These are phyloP conservation scores for Urechis unicinctus DNA, from an alignment of 2,888 invertebrate species.

Conservation along the genomic window DNA sequence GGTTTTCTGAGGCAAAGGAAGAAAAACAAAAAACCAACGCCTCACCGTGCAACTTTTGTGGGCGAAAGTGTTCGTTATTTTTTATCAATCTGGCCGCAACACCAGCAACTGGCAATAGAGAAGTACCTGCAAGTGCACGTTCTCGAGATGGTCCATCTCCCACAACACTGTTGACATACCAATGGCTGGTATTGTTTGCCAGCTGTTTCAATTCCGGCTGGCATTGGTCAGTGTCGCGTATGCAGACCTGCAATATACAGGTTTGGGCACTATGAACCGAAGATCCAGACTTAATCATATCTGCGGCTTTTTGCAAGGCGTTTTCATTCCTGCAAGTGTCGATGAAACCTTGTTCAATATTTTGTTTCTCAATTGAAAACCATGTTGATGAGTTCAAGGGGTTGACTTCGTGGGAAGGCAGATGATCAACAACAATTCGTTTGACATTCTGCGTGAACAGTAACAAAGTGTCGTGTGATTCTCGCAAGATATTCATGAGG, in stretches of 20 bases:
- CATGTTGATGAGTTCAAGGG: not conserved
- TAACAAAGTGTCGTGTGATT: constrained; percentile 27
- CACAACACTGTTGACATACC: constrained; percentile 13
- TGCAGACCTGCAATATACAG: constrained; percentile 5
- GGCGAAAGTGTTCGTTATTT: constrained; percentile 2
- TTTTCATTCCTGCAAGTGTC: too few species aligned
- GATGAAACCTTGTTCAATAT: too few species aligned
- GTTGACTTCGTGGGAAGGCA: constrained; percentile 10
- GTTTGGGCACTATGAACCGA: constrained; percentile 18
- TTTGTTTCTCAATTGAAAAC: not conserved
- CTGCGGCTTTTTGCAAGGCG: too few species aligned
- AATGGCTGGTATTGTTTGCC: constrained; percentile 6
- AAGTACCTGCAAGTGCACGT: constrained; percentile 20
- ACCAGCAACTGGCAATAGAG: constrained; percentile 26
- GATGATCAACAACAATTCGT: constrained; percentile 26
- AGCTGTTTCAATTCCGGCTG: constrained; percentile 2
- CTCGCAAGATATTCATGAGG: constrained; percentile 25
- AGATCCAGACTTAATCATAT: constrained; percentile 9
- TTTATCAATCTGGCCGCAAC: constrained; percentile 27
- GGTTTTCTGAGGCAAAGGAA: constrained; percentile 34
- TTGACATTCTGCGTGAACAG: constrained; percentile 37
- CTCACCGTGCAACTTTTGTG: constrained; percentile 5
- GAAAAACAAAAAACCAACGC: constrained; percentile 32
- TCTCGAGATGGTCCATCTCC: constrained; percentile 18
- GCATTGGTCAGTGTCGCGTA: constrained; percentile 5